Evolutionary conservation across 2,797 vertebrate genomes (phyloP).

Genomic region (Sparus aurata): DNA sequence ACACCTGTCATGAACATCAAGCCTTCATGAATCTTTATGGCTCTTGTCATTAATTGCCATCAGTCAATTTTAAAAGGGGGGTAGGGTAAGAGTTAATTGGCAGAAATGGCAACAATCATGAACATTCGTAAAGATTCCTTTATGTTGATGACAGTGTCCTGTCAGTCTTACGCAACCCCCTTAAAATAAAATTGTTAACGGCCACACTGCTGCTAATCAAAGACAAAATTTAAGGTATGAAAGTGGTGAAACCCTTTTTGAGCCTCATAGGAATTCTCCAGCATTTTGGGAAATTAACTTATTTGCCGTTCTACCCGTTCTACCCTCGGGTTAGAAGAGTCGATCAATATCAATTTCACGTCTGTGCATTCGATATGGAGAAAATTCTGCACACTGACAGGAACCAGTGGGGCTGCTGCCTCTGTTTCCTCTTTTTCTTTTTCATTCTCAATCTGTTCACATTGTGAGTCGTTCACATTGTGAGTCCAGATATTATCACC

Average conservation of each 20-base stretch:
- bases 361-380: not conserved
- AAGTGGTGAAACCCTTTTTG: not conserved
- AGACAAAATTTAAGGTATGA: not conserved
- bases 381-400: not conserved
- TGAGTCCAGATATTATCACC: conserved; percentile 29
- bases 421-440: conserved; percentile 6
- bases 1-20: not conserved
- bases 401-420: not conserved
- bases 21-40: too few relatives aligned
- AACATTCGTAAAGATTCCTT: too few relatives aligned
- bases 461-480: conserved; percentile 1
- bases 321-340: not conserved
- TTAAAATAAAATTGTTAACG: not conserved
- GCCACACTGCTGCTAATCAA: conserved; percentile 20
- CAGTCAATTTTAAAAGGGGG: too few relatives aligned
- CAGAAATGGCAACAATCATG: too few relatives aligned
- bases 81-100: too few relatives aligned
- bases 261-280: conserved; percentile 1
- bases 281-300: not conserved
- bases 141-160: too few relatives aligned
- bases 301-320: not conserved
- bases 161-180: not conserved
- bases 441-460: not conserved
- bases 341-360: conserved; percentile 21
- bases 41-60: too few relatives aligned